Conservation (phyloP, 2,888 invertebrate genomes). For the Drosophila algonquin region DNA sequence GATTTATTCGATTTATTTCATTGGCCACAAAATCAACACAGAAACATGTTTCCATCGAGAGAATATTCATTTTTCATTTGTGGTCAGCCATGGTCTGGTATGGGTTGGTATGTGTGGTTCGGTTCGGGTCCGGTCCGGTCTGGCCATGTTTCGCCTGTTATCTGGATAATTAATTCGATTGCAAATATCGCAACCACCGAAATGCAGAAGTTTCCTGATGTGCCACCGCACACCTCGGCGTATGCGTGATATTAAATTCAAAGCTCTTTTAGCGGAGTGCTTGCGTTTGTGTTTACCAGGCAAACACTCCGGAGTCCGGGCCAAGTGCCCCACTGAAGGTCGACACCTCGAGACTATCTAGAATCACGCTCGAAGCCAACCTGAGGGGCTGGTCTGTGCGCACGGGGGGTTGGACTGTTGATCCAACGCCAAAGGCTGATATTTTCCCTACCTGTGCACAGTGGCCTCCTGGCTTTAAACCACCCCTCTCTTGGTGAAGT, state of each 20-base stretch:
- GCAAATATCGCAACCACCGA: slow-evolving; percentile 8
- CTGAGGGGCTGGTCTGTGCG: neutral
- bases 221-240: slow-evolving; percentile 36
- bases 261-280: slow-evolving; percentile 21
- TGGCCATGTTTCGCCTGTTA: slow-evolving; percentile 32
- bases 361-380: slow-evolving; percentile 21
- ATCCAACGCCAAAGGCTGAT: slow-evolving; percentile 32
- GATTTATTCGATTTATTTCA: slow-evolving; percentile 19
- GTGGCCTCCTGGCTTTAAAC: neutral
- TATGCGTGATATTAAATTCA: slow-evolving; percentile 49
- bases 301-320: slow-evolving; percentile 20
- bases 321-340: neutral
- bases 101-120: too few species aligned
- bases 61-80: slow-evolving; percentile 34
- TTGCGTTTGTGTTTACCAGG: slow-evolving; percentile 18
- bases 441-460: slow-evolving; percentile 11
- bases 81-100: slow-evolving; percentile 26
- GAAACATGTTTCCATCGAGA: slow-evolving; percentile 12
- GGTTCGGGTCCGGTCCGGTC: neutral
- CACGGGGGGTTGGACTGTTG: slow-evolving; percentile 18
- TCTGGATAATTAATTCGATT: slow-evolving; percentile 43
- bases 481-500: neutral
- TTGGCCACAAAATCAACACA: slow-evolving; percentile 36
- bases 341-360: slow-evolving; percentile 4
- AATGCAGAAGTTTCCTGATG: slow-evolving; percentile 29